These are phyloP conservation scores for Corythaixoides concolor DNA, from an alignment of 2,113 vertebrate genomes.

Conservation along the genomic window DNA sequence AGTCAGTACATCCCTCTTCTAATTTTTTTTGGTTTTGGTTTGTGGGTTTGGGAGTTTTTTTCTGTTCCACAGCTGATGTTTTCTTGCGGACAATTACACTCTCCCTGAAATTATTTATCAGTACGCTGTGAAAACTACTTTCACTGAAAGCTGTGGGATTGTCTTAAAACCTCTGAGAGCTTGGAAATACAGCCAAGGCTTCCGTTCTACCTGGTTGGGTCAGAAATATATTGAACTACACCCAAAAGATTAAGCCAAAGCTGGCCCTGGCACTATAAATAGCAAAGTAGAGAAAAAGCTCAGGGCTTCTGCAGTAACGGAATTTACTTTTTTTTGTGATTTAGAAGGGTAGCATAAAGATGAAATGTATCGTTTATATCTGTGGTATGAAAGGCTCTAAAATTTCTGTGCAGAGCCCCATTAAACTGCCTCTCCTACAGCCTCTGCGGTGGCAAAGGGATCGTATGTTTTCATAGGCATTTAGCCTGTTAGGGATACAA, in stretches of 20 bases:
- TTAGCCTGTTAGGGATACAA: background rate
- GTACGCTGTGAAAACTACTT: background rate
- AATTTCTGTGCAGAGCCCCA: background rate
- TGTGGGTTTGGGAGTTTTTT: rapidly evolving
- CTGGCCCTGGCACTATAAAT: background rate
- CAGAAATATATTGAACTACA: conserved; percentile 42
- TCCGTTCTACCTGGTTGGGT: conserved; percentile 29
- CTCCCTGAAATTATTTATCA: conserved; percentile 15
- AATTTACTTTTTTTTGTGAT: conserved; percentile 24
- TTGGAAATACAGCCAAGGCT: conserved; percentile 1
- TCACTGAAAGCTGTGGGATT: background rate
- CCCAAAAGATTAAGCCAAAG: conserved; percentile 36
- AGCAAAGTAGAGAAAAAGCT: conserved; percentile 2
- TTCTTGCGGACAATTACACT: background rate
- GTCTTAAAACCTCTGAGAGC: conserved; percentile 17
- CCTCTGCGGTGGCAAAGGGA: background rate
- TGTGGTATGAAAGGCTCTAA: conserved; percentile 17
- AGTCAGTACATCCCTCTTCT: background rate
- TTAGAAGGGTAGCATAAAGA: conserved; percentile 33
- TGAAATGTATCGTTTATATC: conserved; percentile 48
- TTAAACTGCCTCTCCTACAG: conserved; percentile 10
- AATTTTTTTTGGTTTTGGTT: background rate
- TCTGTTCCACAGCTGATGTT: background rate
- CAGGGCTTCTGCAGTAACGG: conserved; percentile 6
- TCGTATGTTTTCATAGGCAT: background rate